phyloP scores from a whole-genome alignment of 1,140 invertebrate genomes.

The Diabrotica undecimpunctata region DNA sequence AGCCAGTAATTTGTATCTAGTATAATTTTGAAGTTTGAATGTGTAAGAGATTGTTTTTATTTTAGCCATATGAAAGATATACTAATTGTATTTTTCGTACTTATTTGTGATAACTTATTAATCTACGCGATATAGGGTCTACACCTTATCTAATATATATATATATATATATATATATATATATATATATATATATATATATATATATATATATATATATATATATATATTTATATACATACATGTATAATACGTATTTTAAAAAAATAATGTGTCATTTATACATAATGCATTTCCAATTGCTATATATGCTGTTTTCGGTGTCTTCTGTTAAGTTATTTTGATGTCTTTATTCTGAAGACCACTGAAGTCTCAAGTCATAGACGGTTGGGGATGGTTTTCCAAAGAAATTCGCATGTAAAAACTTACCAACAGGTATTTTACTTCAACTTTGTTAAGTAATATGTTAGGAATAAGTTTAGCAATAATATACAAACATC shows the following conservation, averaged over 20 bases:
- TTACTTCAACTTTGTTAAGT: too few species aligned
- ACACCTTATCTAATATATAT: constrained; percentile 11
- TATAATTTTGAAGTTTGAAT: too few species aligned
- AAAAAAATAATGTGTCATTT: constrained; percentile 11
- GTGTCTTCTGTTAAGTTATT: neutral
- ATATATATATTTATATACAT: neutral
- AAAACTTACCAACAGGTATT: too few species aligned
- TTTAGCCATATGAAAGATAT: neutral
- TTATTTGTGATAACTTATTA: constrained; percentile 15
- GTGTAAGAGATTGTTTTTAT: neutral
- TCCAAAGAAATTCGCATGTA: too few species aligned
- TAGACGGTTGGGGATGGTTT: too few species aligned
- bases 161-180: neutral
- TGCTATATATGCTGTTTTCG: constrained; percentile 16
- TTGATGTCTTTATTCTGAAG: too few species aligned
- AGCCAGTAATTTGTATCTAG: too few species aligned
- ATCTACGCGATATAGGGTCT: constrained; percentile 7
- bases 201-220: neutral
- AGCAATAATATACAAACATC: too few species aligned
- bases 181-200: neutral
- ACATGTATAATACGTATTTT: neutral
- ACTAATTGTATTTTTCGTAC: constrained; percentile 5
- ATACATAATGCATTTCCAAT: constrained; percentile 18
- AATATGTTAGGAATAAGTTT: too few species aligned
- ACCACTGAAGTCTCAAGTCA: too few species aligned